Percentiles rank a stretch among this genome's conserved stretches.
Conservation (phyloP, 2,888 invertebrate species). For the Podotricha telesiphe region DNA sequence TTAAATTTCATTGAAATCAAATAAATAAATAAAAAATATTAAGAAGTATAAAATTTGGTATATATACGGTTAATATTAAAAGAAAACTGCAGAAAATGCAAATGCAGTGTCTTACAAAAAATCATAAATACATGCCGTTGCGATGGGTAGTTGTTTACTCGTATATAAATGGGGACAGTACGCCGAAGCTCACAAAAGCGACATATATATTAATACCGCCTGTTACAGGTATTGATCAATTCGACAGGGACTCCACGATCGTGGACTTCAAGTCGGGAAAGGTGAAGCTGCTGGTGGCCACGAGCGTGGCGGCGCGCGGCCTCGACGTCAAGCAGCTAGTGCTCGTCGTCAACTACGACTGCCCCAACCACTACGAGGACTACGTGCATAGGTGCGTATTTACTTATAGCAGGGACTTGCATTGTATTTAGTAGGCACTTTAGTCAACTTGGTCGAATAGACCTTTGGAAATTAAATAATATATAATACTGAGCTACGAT, state of each 20-base stretch:
- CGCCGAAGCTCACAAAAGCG: constrained; percentile 28
- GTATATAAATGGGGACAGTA: constrained; percentile 29
- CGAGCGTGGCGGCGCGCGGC: constrained; percentile 98
- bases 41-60: no score
- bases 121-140: no score
- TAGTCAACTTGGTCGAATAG: no score
- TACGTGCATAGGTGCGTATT: constrained; percentile 93
- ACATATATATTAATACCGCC: constrained; percentile 70
- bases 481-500: no score
- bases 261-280: constrained; percentile 98
- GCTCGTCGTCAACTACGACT: constrained; percentile 99
- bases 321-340: constrained; percentile 99
- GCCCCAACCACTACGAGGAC: constrained; percentile 99
- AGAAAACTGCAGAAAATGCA: no score
- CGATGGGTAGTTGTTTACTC: not conserved
- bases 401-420: no score
- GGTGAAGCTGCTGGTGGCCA: constrained; percentile 96
- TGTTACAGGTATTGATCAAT: constrained; percentile 96
- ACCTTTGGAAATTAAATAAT: no score
- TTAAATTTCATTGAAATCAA: no score
- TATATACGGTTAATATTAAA: no score
- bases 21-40: no score
- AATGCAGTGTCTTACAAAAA: no score
- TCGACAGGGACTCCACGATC: constrained; percentile 98
- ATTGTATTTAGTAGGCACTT: no score